phyloP scores from a whole-genome alignment of 2,113 vertebrate genomes.

The Rattus norvegicus region GRCr8 NC_086020.1:28070501-28071000 shows the following conservation, averaged over 20 bases:
- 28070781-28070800: conserved; percentile 87
- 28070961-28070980: neutral
- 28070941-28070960: neutral
- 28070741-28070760: conserved; percentile 92
- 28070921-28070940: neutral
- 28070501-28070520: neutral
- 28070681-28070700: neutral
- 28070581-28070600: neutral
- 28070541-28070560: neutral
- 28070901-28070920: neutral
- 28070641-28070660: neutral
- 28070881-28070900: neutral
- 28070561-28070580: neutral
- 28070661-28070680: neutral
- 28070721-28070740: conserved; percentile 94
- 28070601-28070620: conserved; percentile 15
- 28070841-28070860: conserved; percentile 51
- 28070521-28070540: neutral
- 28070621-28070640: neutral
- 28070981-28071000: neutral
- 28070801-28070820: conserved; percentile 77
- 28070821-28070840: conserved; percentile 44
- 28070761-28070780: conserved; percentile 98
- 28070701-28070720: conserved; percentile 82
- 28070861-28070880: neutral